A percentile compares a stretch with the other conserved stretches of the same genome.
phyloP scores from a whole-genome alignment of 2,888 invertebrate species.

The Barypeithes pellucidus region DNA sequence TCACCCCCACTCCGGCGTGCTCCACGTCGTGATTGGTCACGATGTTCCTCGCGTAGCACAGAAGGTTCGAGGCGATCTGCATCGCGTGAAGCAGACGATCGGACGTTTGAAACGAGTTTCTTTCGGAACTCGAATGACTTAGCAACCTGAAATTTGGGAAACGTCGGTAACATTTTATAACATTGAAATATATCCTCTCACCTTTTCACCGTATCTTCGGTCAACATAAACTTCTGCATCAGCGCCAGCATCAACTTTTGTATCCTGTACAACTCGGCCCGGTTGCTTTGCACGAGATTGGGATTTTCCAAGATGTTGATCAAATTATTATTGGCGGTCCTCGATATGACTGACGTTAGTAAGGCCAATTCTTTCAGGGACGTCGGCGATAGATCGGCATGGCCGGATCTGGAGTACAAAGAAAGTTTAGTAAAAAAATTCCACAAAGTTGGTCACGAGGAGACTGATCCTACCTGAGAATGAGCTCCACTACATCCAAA shows the following conservation, averaged over 20 bases:
- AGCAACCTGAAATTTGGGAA: slow-evolving; percentile 62
- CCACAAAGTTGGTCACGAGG: too few relatives aligned
- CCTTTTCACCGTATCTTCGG: slow-evolving; percentile 63
- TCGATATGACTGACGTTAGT: slow-evolving; percentile 74
- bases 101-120: slow-evolving; percentile 66
- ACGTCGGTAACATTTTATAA: too few relatives aligned
- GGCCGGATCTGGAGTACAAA: slow-evolving; percentile 74
- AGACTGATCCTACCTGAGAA: slow-evolving; percentile 73
- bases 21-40: slow-evolving; percentile 75
- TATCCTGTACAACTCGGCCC: slow-evolving; percentile 78
- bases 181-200: too few relatives aligned
- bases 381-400: slow-evolving; percentile 77
- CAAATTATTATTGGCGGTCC: slow-evolving; percentile 67
- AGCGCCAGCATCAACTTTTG: slow-evolving; percentile 84
- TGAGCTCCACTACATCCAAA: slow-evolving; percentile 85
- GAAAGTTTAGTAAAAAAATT: too few relatives aligned
- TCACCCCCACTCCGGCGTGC: slow-evolving; percentile 72
- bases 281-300: slow-evolving; percentile 70
- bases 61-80: slow-evolving; percentile 82
- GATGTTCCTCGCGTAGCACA: slow-evolving; percentile 81
- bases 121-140: slow-evolving; percentile 61
- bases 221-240: slow-evolving; percentile 78
- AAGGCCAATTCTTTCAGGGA: slow-evolving; percentile 84
- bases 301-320: slow-evolving; percentile 65
- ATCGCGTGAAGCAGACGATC: slow-evolving; percentile 70